These are phyloP conservation scores for Campylomormyrus tamandua DNA, from an alignment of 2,113 vertebrate species.

Conservation along the genomic window DNA sequence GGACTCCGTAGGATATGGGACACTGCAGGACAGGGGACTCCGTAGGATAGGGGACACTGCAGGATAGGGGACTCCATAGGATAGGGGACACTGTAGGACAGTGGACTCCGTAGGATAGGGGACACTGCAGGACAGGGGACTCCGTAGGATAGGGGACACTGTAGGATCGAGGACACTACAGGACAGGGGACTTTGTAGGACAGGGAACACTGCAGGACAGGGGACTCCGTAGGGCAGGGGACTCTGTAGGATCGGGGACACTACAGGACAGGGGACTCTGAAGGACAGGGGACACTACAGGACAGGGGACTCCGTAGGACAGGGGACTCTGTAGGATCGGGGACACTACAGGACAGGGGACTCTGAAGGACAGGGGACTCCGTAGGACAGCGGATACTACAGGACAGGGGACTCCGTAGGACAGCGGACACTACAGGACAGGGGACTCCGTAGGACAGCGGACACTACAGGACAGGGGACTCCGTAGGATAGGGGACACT, in stretches of 20 bases:
- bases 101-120: too few species aligned
- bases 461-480: neutral
- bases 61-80: neutral
- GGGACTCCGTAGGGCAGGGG: too few species aligned
- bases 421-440: neutral
- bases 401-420: neutral
- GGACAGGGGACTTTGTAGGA: too few species aligned
- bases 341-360: neutral
- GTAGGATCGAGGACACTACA: neutral
- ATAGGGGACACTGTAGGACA: neutral
- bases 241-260: neutral
- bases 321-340: neutral
- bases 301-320: neutral
- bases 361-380: neutral
- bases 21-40: neutral
- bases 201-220: neutral
- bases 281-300: neutral
- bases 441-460: too few species aligned
- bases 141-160: too few species aligned
- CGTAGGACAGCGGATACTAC: too few species aligned
- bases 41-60: accelerated
- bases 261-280: neutral
- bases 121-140: neutral
- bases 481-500: too few species aligned
- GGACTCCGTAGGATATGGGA: neutral